Base-by-base conservation (phyloP, 2,113 vertebrate genomes). In the Lophochroa leadbeateri region DNA sequence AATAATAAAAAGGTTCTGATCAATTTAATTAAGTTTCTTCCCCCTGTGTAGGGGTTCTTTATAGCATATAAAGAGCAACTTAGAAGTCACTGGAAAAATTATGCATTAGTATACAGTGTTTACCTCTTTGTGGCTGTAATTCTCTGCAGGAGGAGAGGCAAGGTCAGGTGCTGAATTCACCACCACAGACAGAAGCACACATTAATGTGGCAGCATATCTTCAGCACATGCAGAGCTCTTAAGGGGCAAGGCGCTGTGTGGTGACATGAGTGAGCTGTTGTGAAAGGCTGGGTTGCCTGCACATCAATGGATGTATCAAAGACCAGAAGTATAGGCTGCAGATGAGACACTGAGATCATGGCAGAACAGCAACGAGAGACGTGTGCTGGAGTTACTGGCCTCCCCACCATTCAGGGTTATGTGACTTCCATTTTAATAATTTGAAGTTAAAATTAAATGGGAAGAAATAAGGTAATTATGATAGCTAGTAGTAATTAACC, bases 231-330 rank as follows among this genome's bases (percentile, higher is more conserved):
- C 9, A 29, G 31, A 65, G 33, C 6, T 64, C 23, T 39, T 12
- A 31, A 21, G 21, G 15, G 17, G 1, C 24, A n/a, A n/a, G 23
- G 10, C 0, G 4, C 10, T 5, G 11, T 0, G 0, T 17, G 5
- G 37, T 37, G 37, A n/a, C 0, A 0, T 27, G 16, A 44, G 33
- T 57, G n/a, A 69, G 21, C 8, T 61, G 9, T 6, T 85, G 17
- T 29, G 44, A 58, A 68, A 61, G 19, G 17, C 1, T 3, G 2
- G 10, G 4, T 8, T 65, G 6, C 46, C 11, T 69, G 17, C 10
- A 2, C 0, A 0, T 4, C 24, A 35, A 12, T 5, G 5, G 9
- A 11, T 2, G 0, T 20, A 23, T n/a, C 25, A 55, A 19, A 31
- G 17, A 50, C 11, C 64, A 39, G 41, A 39, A 78, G 49, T 0